A percentile compares a stretch with the other conserved stretches of the same genome.
Evolutionary conservation across 2,113 vertebrate genomes (phyloP).

Genomic region (Marmota monax): DNA sequence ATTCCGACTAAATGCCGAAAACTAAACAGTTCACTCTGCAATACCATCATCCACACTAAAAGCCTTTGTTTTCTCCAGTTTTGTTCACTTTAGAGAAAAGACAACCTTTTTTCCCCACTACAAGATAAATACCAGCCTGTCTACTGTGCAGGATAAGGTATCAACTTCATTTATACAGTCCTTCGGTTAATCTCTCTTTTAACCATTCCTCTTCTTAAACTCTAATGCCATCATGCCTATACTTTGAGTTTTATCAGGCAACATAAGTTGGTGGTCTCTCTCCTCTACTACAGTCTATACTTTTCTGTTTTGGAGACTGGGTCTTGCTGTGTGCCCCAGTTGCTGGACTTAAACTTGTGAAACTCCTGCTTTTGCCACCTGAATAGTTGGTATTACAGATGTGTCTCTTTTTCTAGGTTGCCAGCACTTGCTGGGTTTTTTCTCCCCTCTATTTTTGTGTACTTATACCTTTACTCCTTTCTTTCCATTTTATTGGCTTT

Average conservation of each 20-base stretch:
- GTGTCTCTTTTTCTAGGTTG: background rate
- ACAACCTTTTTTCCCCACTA: background rate
- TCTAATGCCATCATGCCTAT: background rate
- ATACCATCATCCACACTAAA: background rate
- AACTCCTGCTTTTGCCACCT: too few species aligned
- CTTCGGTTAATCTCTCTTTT: background rate
- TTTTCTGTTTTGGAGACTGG: too few species aligned
- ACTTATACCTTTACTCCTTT: background rate
- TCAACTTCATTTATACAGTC: background rate
- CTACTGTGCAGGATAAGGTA: background rate
- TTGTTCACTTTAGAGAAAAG: background rate
- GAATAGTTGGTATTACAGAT: too few species aligned
- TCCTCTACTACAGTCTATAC: background rate
- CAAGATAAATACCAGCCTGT: background rate
- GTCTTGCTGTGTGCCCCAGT: too few species aligned
- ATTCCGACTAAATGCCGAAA: background rate
- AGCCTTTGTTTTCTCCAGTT: background rate
- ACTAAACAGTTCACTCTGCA: background rate
- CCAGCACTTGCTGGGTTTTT: background rate
- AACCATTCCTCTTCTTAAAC: background rate
- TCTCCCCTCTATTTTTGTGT: background rate
- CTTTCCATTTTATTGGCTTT: background rate
- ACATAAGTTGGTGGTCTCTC: background rate
- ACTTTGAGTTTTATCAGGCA: background rate
- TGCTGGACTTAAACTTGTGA: too few species aligned